phyloP scores from a whole-genome alignment of 2,797 vertebrate species.

The Danio choprae region DNA sequence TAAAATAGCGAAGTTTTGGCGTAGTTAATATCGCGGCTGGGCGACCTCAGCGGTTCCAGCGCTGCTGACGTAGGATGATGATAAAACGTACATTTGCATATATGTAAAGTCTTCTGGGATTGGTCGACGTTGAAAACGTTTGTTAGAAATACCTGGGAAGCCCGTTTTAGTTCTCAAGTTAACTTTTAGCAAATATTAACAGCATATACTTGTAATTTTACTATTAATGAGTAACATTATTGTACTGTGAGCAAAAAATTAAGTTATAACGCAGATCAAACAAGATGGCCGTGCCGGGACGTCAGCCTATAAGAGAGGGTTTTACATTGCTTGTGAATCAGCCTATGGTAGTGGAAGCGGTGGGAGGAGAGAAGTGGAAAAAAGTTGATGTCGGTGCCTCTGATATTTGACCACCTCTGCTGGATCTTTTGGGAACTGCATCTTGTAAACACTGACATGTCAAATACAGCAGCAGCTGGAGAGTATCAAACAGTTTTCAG shows the following conservation, averaged over 20 bases:
- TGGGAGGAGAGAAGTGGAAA: slow-evolving; percentile 55
- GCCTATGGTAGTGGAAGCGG: slow-evolving; percentile 60
- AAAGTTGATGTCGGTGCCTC: slow-evolving; percentile 39
- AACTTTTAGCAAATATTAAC: neutral
- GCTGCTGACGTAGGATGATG: slow-evolving; percentile 79
- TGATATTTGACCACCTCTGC: slow-evolving; percentile 66
- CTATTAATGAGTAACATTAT: too few relatives aligned
- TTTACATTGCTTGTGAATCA: slow-evolving; percentile 72
- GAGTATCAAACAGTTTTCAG: neutral
- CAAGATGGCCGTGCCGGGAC: slow-evolving; percentile 81
- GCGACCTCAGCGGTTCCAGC: slow-evolving; percentile 77
- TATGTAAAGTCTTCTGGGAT: slow-evolving; percentile 73
- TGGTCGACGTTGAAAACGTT: slow-evolving; percentile 65
- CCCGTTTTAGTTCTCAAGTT: too few relatives aligned
- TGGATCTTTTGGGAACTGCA: slow-evolving; percentile 65
- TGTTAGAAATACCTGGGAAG: slow-evolving; percentile 1
- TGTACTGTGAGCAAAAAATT: slow-evolving; percentile 25
- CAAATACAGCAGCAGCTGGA: neutral
- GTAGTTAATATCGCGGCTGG: slow-evolving; percentile 78
- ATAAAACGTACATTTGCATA: slow-evolving; percentile 80
- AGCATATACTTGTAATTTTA: neutral
- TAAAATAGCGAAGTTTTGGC: slow-evolving; percentile 76
- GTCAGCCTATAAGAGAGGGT: slow-evolving; percentile 77
- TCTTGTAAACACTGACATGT: slow-evolving; percentile 1
- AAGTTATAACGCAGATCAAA: slow-evolving; percentile 68